phyloP scores from a whole-genome alignment of 2,113 vertebrate species.

The Phaethon lepturus region DNA sequence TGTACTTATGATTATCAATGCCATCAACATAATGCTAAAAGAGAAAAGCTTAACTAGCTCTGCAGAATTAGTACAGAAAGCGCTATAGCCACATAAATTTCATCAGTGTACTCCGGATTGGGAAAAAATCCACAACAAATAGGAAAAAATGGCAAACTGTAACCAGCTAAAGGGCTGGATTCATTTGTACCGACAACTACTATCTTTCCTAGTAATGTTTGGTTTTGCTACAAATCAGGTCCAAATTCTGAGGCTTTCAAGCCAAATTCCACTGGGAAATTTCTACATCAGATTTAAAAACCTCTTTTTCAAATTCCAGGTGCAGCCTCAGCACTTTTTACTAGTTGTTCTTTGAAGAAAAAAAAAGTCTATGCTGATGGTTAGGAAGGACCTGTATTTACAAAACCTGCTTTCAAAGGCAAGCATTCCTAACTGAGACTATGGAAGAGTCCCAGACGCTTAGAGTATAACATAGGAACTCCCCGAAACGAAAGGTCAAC shows the following conservation, averaged over 20 bases:
- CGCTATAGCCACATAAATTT: neutral
- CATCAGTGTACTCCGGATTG: fast-evolving
- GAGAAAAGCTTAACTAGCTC: neutral
- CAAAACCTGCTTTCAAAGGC: neutral
- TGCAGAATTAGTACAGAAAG: neutral
- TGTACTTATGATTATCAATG: neutral
- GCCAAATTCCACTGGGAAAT: neutral
- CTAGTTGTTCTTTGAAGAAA: neutral
- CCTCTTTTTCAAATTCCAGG: neutral
- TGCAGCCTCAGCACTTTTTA: neutral
- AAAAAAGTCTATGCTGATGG: neutral
- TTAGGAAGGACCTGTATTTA: neutral
- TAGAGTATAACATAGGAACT: neutral
- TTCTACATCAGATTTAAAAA: neutral
- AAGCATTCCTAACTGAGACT: neutral
- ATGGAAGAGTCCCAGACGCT: neutral
- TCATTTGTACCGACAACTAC: fast-evolving
- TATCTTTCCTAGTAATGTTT: neutral
- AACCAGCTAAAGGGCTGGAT: neutral
- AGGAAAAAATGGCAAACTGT: neutral
- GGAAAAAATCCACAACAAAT: neutral
- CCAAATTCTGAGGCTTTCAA: neutral
- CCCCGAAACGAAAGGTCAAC: neutral
- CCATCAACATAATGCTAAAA: neutral
- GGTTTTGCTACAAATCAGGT: neutral